phyloP scores from a whole-genome alignment of 2,113 vertebrate genomes.

The Catagonus wagneri region DNA sequence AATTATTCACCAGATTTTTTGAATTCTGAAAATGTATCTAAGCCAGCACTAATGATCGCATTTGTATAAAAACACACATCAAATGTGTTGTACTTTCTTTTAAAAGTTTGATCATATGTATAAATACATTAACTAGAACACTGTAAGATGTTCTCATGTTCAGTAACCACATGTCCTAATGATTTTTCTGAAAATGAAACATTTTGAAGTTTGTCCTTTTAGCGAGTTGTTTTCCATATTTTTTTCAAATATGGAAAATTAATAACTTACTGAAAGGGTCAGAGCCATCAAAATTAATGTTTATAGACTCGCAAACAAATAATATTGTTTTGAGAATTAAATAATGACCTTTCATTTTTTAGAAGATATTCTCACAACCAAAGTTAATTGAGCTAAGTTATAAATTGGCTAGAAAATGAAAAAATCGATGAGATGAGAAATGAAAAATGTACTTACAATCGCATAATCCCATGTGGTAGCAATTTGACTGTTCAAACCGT shows the following conservation, averaged over 20 bases:
- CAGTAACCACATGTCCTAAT: not conserved
- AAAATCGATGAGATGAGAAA: not conserved
- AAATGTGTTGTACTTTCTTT: not conserved
- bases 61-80: not conserved
- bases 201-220: not conserved
- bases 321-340: constrained; percentile 1
- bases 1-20: not conserved
- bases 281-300: not conserved
- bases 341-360: not conserved
- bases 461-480: not conserved
- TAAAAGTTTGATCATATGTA: not conserved
- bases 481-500: not conserved
- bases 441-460: not conserved
- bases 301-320: not conserved
- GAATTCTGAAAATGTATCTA: not conserved
- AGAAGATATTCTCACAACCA: not conserved
- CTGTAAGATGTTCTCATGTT: not conserved
- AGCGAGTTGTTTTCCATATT: not conserved
- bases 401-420: not conserved
- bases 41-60: not conserved
- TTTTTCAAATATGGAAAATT: constrained; percentile 32
- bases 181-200: not conserved
- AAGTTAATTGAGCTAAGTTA: not conserved
- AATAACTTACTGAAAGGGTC: not conserved
- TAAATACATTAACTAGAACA: not conserved